phyloP scores from a whole-genome alignment of 1,140 invertebrate species.

The Gyrodactylus salaris region DNA sequence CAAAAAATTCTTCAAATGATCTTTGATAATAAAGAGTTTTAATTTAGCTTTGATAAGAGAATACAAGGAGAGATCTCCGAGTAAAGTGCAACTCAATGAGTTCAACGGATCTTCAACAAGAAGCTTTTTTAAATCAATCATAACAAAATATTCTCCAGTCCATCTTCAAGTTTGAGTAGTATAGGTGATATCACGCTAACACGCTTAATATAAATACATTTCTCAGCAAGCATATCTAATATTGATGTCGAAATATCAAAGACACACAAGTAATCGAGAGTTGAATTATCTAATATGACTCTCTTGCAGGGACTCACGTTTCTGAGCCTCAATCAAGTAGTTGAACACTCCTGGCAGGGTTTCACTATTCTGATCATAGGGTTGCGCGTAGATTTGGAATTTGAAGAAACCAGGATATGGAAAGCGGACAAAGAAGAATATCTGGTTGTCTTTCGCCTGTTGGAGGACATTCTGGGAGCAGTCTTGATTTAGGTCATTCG shows the following conservation, averaged over 20 bases:
- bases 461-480: slow-evolving; percentile 13
- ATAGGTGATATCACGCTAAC: too few species aligned
- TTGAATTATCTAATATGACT: too few species aligned
- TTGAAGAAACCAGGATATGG: slow-evolving; percentile 17
- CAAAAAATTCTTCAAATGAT: too few species aligned
- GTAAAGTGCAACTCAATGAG: too few species aligned
- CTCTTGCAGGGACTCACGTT: too few species aligned
- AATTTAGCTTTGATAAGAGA: too few species aligned
- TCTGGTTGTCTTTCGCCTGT: slow-evolving; percentile 13
- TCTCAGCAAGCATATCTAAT: background rate
- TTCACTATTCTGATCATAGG: slow-evolving; percentile 14
- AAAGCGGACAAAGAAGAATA: slow-evolving; percentile 14
- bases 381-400: slow-evolving; percentile 18
- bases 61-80: too few species aligned
- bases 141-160: too few species aligned
- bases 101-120: too few species aligned
- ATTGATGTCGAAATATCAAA: background rate
- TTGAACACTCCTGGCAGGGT: slow-evolving; percentile 19
- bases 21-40: too few species aligned
- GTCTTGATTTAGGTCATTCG: background rate
- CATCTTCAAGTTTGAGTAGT: too few species aligned
- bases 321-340: slow-evolving; percentile 14
- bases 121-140: too few species aligned
- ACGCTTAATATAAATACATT: background rate
- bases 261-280: background rate